phyloP scores from a whole-genome alignment of 1,140 invertebrate species.

The Apis dorsata region DNA sequence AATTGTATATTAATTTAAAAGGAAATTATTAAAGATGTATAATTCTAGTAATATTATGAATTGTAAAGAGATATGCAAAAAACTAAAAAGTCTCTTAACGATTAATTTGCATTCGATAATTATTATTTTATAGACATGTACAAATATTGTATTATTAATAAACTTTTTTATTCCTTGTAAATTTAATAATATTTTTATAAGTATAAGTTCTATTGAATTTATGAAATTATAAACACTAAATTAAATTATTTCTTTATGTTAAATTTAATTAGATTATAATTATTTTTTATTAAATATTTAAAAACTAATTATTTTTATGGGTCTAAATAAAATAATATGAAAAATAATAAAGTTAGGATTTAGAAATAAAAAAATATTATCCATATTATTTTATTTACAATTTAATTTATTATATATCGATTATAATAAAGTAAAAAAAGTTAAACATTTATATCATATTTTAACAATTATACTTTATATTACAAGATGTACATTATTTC shows the following conservation, averaged over 20 bases:
- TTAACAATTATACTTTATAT: neutral
- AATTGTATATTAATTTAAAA: constrained; percentile 3
- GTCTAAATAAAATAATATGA: neutral
- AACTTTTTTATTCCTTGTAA: constrained; percentile 14
- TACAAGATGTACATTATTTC: constrained; percentile 2
- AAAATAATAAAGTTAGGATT: neutral
- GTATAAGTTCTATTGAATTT: neutral
- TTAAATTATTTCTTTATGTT: neutral
- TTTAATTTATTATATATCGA: neutral
- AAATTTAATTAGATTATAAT: neutral
- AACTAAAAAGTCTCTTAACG: neutral
- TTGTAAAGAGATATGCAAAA: neutral
- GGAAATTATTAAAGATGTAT: constrained; percentile 8
- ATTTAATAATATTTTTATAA: neutral
- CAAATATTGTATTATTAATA: constrained; percentile 36
- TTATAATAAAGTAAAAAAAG: neutral
- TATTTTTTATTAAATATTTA: neutral
- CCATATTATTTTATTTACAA: neutral
- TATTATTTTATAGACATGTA: constrained; percentile 31
- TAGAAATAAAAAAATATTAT: neutral
- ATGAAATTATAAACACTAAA: neutral
- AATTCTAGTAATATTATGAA: constrained; percentile 13
- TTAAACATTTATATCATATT: neutral
- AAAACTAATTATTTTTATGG: constrained; percentile 8
- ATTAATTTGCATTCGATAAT: constrained; percentile 9